Evolutionary conservation across 2,888 invertebrate genomes (phyloP).

Genomic region (Drosophila testacea): DNA sequence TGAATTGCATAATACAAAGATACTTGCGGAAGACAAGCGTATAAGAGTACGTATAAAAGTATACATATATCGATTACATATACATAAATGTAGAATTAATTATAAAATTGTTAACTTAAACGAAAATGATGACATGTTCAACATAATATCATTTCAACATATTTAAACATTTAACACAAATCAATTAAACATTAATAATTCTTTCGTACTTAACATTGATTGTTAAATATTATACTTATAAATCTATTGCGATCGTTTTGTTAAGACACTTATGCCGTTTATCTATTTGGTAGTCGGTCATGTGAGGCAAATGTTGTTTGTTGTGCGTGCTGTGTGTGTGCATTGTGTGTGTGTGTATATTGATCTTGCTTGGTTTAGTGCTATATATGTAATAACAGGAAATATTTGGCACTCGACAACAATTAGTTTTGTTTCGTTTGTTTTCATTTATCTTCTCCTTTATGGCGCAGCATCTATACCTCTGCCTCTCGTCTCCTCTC

Average conservation of each 20-base stretch:
- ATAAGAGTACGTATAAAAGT: conserved; percentile 15
- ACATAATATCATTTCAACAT: conserved; percentile 75
- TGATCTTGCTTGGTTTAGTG: conserved; percentile 10
- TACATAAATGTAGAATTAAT: background rate
- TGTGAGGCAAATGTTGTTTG: conserved; percentile 61
- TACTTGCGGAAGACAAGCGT: conserved; percentile 72
- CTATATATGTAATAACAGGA: conserved; percentile 54
- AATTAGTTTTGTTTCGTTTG: conserved; percentile 28
- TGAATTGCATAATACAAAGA: conserved; percentile 30
- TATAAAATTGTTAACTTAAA: conserved; percentile 33
- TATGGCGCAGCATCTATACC: conserved; percentile 49
- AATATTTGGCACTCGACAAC: conserved; percentile 71
- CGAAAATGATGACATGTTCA: conserved; percentile 73
- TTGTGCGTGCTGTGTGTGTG: conserved; percentile 30
- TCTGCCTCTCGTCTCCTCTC: conserved; percentile 18
- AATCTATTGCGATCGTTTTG: conserved; percentile 53
- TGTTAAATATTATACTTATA: conserved; percentile 24
- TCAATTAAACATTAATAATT: conserved; percentile 23
- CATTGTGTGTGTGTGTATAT: conserved; percentile 1
- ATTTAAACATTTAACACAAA: conserved; percentile 59
- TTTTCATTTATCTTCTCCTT: background rate
- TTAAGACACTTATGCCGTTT: conserved; percentile 66
- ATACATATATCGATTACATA: conserved; percentile 7
- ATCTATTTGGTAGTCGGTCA: conserved; percentile 65
- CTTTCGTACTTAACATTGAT: background rate